Evolutionary conservation across 2,888 invertebrate species (phyloP).

Genomic region (Papilio protenor): DNA sequence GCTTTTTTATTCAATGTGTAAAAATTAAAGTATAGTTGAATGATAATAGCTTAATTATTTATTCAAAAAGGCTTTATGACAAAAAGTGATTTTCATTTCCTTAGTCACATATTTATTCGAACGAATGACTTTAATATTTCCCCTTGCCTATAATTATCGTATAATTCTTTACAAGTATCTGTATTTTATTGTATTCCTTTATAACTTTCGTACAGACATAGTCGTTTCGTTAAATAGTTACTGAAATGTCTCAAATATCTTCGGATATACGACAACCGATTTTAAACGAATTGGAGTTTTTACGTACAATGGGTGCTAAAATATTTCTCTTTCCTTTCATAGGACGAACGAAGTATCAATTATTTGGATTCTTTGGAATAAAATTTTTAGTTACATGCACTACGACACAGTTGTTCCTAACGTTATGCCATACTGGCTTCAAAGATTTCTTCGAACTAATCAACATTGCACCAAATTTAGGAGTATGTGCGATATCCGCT

Average conservation of each 20-base stretch:
- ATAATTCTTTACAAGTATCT: not conserved
- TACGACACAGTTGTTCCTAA: slow-evolving; percentile 59
- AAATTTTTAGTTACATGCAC: slow-evolving; percentile 58
- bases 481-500: slow-evolving; percentile 65
- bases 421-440: slow-evolving; percentile 59
- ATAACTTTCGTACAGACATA: not conserved
- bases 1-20: not conserved
- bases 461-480: slow-evolving; percentile 71
- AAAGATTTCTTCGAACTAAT: slow-evolving; percentile 67
- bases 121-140: slow-evolving; percentile 7
- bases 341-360: slow-evolving; percentile 54
- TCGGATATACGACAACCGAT: slow-evolving; percentile 54
- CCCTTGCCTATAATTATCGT: slow-evolving; percentile 1
- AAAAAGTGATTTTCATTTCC: slow-evolving; percentile 3
- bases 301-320: slow-evolving; percentile 59
- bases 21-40: not conserved
- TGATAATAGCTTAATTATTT: not conserved
- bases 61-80: not conserved
- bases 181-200: slow-evolving; percentile 2
- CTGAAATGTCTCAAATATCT: slow-evolving; percentile 48
- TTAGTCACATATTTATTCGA: not conserved
- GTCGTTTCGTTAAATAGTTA: not conserved
- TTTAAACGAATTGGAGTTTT: slow-evolving; percentile 59
- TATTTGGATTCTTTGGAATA: slow-evolving; percentile 55
- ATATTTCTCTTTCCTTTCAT: slow-evolving; percentile 67